Conservation (phyloP, 2,113 vertebrate genomes). For the Oxyruncus cristatus region DNA sequence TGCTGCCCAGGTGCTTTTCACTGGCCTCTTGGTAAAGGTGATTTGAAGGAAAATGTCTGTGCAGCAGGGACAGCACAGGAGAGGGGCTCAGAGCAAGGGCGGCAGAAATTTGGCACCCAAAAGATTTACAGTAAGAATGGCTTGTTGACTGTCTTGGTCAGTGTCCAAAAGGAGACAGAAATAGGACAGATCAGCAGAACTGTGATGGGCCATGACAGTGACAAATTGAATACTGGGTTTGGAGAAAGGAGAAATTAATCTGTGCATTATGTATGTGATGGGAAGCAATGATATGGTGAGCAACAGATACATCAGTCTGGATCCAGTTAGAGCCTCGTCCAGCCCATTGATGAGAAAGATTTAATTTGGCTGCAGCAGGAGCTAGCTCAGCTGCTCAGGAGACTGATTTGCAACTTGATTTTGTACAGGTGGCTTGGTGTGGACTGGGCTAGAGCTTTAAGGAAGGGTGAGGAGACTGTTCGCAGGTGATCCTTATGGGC, state of each 20-base stretch:
- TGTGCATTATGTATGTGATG: not conserved
- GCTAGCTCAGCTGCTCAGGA: not conserved
- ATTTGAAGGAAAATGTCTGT: not conserved
- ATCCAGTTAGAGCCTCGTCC: not conserved
- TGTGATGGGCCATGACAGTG: not conserved
- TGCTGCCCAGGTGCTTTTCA: not conserved
- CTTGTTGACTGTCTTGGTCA: not conserved
- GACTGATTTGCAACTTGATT: conserved; percentile 24
- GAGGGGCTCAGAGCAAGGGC: not conserved
- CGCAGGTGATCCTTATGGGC: not conserved
- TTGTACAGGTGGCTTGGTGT: not conserved
- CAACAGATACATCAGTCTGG: conserved; percentile 4
- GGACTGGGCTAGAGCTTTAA: not conserved
- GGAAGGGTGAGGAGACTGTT: not conserved
- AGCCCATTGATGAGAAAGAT: not conserved
- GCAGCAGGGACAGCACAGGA: not conserved
- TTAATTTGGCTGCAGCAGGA: not conserved
- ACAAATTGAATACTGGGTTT: not conserved
- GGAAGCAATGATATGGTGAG: not conserved
- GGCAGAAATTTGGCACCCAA: not conserved
- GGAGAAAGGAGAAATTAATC: not conserved
- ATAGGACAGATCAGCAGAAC: not conserved
- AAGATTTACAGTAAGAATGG: not conserved
- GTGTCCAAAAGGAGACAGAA: not conserved
- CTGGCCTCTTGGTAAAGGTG: not conserved